Conservation (phyloP, 2,113 vertebrate genomes). For the Poeciliopsis turrubarensis region DNA sequence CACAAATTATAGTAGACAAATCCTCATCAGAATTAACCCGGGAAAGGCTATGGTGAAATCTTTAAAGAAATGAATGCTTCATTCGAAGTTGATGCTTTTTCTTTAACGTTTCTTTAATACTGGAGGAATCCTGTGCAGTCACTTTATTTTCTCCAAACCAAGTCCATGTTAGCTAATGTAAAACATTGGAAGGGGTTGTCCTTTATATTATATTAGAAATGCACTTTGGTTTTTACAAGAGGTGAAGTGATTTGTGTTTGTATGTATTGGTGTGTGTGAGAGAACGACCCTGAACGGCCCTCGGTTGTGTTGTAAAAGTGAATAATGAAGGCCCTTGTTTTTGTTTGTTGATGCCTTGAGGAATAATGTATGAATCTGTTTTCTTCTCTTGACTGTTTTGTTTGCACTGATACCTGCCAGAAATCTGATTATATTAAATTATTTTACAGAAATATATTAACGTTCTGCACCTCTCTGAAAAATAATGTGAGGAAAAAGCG, state of each 20-base stretch:
- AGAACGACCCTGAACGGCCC: constrained; percentile 7
- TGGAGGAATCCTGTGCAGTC: background rate
- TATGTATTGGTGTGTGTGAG: constrained; percentile 12
- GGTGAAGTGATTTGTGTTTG: constrained; percentile 13
- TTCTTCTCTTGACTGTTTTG: constrained; percentile 67
- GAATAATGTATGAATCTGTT: constrained; percentile 36
- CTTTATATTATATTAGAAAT: constrained; percentile 50
- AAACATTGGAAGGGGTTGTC: constrained; percentile 28
- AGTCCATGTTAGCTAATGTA: constrained; percentile 36
- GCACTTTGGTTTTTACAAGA: constrained; percentile 66
- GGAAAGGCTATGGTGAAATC: constrained; percentile 9
- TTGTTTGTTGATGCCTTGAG: constrained; percentile 46
- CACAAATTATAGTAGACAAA: constrained; percentile 52
- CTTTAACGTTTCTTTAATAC: background rate
- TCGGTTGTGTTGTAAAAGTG: constrained; percentile 30
- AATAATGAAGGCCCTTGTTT: constrained; percentile 58
- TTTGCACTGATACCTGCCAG: constrained; percentile 80
- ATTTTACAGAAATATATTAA: constrained; percentile 68
- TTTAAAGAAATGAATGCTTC: constrained; percentile 2
- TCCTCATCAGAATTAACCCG: constrained; percentile 56
- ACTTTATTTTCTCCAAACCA: constrained; percentile 46
- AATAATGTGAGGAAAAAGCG: constrained; percentile 33
- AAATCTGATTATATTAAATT: constrained; percentile 71
- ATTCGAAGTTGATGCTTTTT: background rate
- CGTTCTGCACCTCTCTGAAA: constrained; percentile 66